phyloP scores from a whole-genome alignment of 2,797 vertebrate species.

The Lepus townsendii region DNA sequence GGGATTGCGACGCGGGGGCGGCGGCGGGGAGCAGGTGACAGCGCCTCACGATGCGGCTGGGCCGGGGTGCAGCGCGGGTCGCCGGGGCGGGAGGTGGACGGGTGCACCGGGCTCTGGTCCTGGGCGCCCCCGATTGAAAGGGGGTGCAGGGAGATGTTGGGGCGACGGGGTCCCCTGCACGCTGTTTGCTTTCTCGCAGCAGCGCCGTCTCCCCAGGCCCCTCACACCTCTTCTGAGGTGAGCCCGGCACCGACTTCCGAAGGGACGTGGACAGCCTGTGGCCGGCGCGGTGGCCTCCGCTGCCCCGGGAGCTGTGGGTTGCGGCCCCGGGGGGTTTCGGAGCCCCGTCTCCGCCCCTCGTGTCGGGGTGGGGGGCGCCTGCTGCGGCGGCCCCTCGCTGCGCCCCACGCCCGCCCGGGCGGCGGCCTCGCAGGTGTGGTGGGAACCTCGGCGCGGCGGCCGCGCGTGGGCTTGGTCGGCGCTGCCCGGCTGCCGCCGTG shows the following conservation, averaged over 20 bases:
- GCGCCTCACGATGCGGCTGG: constrained; percentile 64
- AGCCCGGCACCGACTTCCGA: constrained; percentile 34
- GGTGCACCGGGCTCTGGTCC: background rate
- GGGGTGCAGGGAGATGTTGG: background rate
- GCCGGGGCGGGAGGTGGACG: background rate
- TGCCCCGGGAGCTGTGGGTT: no score
- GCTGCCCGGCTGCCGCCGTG: constrained; percentile 47
- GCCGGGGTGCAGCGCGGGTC: background rate
- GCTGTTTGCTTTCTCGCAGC: constrained; percentile 1
- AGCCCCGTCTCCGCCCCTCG: background rate
- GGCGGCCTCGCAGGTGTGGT: constrained; percentile 17
- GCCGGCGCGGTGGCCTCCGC: no score
- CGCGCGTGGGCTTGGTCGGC: background rate
- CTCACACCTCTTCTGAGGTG: constrained; percentile 58
- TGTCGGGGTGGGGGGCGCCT: background rate
- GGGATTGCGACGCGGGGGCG: constrained; percentile 29
- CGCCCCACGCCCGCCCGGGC: background rate
- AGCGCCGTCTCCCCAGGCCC: background rate
- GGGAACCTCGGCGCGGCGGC: background rate
- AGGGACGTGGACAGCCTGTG: no score
- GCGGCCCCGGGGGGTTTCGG: constrained; percentile 33
- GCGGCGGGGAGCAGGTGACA: constrained; percentile 63
- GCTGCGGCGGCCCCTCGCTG: background rate
- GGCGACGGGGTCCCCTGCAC: background rate
- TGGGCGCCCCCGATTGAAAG: background rate